Conservation (phyloP, 2,113 vertebrate genomes). For the Podarcis cretensis region DNA sequence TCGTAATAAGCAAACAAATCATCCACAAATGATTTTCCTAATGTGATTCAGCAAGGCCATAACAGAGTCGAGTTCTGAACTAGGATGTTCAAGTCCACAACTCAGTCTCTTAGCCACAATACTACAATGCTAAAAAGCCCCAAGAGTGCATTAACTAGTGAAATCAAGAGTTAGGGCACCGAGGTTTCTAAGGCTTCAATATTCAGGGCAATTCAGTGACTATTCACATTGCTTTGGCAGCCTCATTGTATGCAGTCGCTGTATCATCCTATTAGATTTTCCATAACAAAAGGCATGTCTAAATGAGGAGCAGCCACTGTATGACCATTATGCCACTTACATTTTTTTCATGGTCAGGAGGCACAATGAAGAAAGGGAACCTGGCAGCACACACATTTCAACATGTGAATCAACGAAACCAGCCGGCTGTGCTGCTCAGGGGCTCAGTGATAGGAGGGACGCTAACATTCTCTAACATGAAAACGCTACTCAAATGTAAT, state of each 20-base stretch:
- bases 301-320: background rate
- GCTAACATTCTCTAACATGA: background rate
- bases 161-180: background rate
- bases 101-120: background rate
- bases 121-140: background rate
- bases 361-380: background rate
- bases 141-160: background rate
- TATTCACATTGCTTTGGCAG: background rate
- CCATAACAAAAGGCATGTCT: background rate
- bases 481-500: background rate
- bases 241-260: background rate
- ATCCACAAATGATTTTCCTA: background rate
- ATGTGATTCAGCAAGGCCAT: background rate
- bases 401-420: background rate
- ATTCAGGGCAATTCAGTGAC: background rate
- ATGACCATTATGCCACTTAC: background rate
- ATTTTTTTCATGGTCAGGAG: constrained; percentile 8
- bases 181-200: background rate
- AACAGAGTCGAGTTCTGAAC: background rate
- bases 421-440: background rate
- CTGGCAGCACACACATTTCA: background rate
- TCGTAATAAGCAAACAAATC: background rate
- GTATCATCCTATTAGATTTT: constrained; percentile 5
- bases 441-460: constrained; percentile 3
- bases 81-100: no score